Base-by-base conservation (phyloP, 2,888 invertebrate genomes). In the Pachymerium ferrugineum region DNA sequence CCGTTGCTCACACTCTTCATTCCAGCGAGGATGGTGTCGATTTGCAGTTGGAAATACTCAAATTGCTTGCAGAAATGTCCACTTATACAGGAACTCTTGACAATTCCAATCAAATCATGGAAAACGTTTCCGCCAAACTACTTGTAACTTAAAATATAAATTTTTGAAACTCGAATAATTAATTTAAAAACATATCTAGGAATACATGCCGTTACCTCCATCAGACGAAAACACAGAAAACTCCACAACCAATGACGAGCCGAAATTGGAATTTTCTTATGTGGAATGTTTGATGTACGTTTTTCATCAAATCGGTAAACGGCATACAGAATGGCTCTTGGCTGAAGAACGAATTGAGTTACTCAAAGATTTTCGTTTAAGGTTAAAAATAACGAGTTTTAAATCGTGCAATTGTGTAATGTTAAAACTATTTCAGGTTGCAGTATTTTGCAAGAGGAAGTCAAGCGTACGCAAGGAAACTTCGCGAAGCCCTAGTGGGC, bases 381-480 rank as follows among this genome's bases (percentile, higher is more conserved):
- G 75, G 75, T 75, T 19, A 38, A 38, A 16, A 1, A 38, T 3
- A 8, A 38, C 16, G 4, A 16, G 12, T 33, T 33, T 12, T 8
- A 33, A 33, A 33, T 12, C 14, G 54, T 54, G 16, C 54, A 54
- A 54, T 8, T 54, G 6, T 12, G 4, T 54, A 54, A 54, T 54
- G 31, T 16, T 31, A 70, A 30, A 74, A 19, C n/a, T 35, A 10
- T 54, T 77, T 74, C 79, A 85, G 97, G 78, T 84, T 97, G 76
- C 94, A 95, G 82, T 97, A 94, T 83, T 92, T 97, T 80, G 94
- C 96, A 0, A 87, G 95, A 75, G 91, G 94, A 31, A 92, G 94
- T 75, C 94, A 95, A 84, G 94, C 92, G 76, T 95, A 89, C 79
- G 87, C 87, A 75, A 91, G 90, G 80, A 90, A 90, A 79, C 83